Base-by-base conservation (phyloP, 2,888 invertebrate genomes). In the Hydropsyche betteni region DNA sequence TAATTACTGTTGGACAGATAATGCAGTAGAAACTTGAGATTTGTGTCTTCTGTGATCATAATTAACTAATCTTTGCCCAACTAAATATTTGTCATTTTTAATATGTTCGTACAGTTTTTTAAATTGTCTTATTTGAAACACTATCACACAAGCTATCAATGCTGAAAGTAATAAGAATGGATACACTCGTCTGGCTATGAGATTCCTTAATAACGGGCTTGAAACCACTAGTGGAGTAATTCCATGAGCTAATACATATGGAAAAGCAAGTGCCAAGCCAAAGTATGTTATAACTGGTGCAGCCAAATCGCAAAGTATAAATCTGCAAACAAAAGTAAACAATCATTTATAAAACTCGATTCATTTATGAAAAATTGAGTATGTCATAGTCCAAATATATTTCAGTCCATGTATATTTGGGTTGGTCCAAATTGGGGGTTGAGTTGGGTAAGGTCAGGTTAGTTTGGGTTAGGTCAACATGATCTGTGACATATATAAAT, bases 61-160 rank as follows among this genome's bases (percentile, higher is more conserved):
- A 88, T 99, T 99, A 38, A 99, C 98, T 80, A 99, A 89, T 80
- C 98, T 89, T 82, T 97, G 95, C 0, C 99, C 99, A 12, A 99
- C 98, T 69, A 99, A 90, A 87, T 99, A 98, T 87, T 98, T 99
- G 86, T 99, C 99, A 86, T 99, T 99, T 87, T 98, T 98, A 83
- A 99, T 99, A 85, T 98, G 98, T 84, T 98, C 96, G 84, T 98
- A 98, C 16, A 99, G 87, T 82, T 96, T 94, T 82, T 92, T 92
- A 87, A 99, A 96, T 84, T 99, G 98, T 75, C 94, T 91, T 75
- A 97, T 92, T 89, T 99, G 96, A 82, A 97, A 93, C 79, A 90
- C 89, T 74, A 95, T 88, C 80, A 97, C 89, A 70, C 90, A 89
- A 72, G 90, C 86, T 71, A 93, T 86, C 74, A 93, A 85, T 70